Base-by-base conservation (phyloP, 2,888 invertebrate species). In the Diachrysia chrysitis region DNA sequence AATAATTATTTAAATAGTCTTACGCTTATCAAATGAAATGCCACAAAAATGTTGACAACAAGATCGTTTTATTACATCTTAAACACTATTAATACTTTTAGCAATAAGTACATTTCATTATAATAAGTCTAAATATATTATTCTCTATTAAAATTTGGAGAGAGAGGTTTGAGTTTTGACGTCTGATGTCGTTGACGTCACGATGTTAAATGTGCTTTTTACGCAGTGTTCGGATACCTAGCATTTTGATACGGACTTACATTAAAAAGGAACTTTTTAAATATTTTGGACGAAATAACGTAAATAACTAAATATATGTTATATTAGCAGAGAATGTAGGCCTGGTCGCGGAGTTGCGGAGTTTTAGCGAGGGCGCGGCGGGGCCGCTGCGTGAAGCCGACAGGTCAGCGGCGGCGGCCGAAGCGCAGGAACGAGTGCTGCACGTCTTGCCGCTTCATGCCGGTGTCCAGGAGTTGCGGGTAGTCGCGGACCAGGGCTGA, bases 371-470 rank as follows among this genome's bases (percentile, higher is more conserved):
- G 70, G 57, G 58, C 35, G 79, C 73, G 75, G 82, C 81, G 79
- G 53, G 69, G 68, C 70, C 78, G 84, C 81, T 73, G 81, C 81
- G 79, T 66, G 48, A 46, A 73, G 69, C 67, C 66, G 71, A 73
- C 82, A 81, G 79, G 92, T 95, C 97, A 97, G 96, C 97, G 97
- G 89, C 97, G 96, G 89, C 97, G 97, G 65, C 98, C 98, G 90
- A 98, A 98, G 86, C 98, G 97, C 83, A 98, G 96, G 95, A 98
- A 98, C 65, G 98, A 98, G 93, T 98, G 98, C 85, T 98, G 98
- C 58, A 98, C 97, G 93, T 98, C 98, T 87, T 98, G 98, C 73
- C 98, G 96, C 92, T 98, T 98, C 85, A 97, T 97, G 76, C 97
- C 97, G 77, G 96, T 96, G 93, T 97, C 97, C 62, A 95, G 87